Conservation (phyloP, 2,888 invertebrate genomes). For the Morpho deidamia region DNA sequence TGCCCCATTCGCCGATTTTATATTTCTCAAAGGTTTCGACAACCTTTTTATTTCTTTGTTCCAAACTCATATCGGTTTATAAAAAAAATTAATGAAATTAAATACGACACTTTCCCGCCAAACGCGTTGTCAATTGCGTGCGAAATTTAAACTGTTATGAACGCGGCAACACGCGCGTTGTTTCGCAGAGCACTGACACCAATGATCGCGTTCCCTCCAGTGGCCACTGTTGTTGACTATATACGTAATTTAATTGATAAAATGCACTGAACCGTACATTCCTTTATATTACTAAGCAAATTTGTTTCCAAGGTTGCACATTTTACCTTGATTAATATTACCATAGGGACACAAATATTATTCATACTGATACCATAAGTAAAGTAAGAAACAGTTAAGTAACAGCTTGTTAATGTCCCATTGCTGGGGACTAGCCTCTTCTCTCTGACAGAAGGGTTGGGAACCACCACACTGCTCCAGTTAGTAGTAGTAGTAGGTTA, state of each 20-base stretch:
- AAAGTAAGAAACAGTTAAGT: too few species aligned
- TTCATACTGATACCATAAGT: too few species aligned
- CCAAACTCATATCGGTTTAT: constrained; percentile 58
- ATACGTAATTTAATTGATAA: constrained; percentile 26
- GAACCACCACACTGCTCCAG: too few species aligned
- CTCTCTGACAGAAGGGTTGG: too few species aligned
- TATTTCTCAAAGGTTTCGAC: constrained; percentile 66
- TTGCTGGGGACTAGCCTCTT: too few species aligned
- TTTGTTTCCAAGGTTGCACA: constrained; percentile 1
- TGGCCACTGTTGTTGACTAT: constrained; percentile 34
- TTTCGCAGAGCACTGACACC: constrained; percentile 46
- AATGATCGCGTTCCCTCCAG: constrained; percentile 24
- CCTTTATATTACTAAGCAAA: too few species aligned
- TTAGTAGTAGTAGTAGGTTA: too few species aligned
- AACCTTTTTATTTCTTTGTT: constrained; percentile 64
- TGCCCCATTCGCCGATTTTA: constrained; percentile 66
- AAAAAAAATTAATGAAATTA: constrained; percentile 24
- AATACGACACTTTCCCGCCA: constrained; percentile 56
- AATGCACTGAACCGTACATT: constrained; percentile 16
- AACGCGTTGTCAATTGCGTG: constrained; percentile 33
- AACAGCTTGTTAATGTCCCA: too few species aligned
- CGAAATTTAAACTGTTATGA: constrained; percentile 36
- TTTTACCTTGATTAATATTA: constrained; percentile 5
- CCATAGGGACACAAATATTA: background rate
- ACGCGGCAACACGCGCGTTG: constrained; percentile 49